phyloP scores from a whole-genome alignment of 2,113 vertebrate genomes.

The Grammomys dolichurus region DNA sequence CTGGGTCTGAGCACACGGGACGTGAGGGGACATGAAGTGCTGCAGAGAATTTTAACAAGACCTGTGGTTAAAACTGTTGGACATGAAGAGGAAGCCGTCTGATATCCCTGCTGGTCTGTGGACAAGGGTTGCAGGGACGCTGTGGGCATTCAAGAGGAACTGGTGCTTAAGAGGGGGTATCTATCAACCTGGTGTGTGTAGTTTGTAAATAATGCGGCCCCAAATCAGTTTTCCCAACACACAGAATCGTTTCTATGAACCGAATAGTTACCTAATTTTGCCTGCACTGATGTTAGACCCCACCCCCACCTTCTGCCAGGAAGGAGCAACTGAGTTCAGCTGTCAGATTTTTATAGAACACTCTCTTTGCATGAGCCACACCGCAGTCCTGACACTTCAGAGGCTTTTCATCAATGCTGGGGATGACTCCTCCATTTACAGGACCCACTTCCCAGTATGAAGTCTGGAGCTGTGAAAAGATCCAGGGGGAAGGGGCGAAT shows the following conservation, averaged over 20 bases:
- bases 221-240: slow-evolving; percentile 1
- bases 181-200: background rate
- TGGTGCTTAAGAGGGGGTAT: too few species aligned
- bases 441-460: background rate
- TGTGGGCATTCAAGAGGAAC: background rate
- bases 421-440: slow-evolving; percentile 75
- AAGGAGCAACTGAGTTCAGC: slow-evolving; percentile 38
- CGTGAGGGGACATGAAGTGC: background rate
- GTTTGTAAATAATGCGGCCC: background rate
- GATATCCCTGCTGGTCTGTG: background rate
- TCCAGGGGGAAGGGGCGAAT: background rate
- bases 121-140: background rate
- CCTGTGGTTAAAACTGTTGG: background rate
- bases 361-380: slow-evolving; percentile 42
- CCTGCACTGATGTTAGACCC: slow-evolving; percentile 2
- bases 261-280: slow-evolving; percentile 34
- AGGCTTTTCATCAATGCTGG: slow-evolving; percentile 70
- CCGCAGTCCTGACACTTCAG: slow-evolving; percentile 81
- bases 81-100: background rate
- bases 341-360: slow-evolving; percentile 39
- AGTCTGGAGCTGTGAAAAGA: background rate
- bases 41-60: background rate
- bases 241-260: background rate
- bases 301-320: background rate
- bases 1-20: background rate